Conservation (phyloP, 2,113 vertebrate species). For the Atrichornis clamosus region DNA sequence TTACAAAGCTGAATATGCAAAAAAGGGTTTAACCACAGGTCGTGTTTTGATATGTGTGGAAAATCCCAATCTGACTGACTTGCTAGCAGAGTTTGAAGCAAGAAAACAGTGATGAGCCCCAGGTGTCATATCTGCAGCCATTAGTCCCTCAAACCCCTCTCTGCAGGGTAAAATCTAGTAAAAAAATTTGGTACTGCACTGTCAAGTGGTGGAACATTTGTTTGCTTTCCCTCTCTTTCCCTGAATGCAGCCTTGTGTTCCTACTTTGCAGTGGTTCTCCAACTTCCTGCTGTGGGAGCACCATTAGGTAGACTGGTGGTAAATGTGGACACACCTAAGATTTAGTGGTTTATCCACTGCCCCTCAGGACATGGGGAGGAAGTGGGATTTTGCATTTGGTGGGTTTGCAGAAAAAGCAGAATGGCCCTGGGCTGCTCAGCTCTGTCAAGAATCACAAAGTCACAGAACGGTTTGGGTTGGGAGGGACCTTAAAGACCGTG, state of each 20-base stretch:
- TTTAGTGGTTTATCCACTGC: background rate
- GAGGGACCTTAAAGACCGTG: background rate
- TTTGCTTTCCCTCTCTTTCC: background rate
- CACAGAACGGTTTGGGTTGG: background rate
- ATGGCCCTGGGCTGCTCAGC: background rate
- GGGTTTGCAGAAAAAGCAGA: background rate
- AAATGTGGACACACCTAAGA: background rate
- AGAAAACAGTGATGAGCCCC: background rate
- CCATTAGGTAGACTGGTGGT: background rate
- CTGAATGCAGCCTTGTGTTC: background rate
- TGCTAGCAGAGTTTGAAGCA: background rate
- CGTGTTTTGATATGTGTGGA: background rate
- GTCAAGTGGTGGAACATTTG: background rate
- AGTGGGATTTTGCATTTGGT: background rate
- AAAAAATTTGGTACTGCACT: background rate
- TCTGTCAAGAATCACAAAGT: background rate
- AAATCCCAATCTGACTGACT: background rate
- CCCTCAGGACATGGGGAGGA: background rate
- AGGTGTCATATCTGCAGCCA: background rate
- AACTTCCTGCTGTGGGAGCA: background rate
- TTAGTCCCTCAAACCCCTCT: background rate
- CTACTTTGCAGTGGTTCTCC: background rate
- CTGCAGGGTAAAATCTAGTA: background rate
- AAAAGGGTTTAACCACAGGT: background rate
- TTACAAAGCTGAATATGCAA: background rate